These are phyloP conservation scores for Lithobius niger DNA, from an alignment of 1,140 invertebrate genomes.

Conservation along the genomic window DNA sequence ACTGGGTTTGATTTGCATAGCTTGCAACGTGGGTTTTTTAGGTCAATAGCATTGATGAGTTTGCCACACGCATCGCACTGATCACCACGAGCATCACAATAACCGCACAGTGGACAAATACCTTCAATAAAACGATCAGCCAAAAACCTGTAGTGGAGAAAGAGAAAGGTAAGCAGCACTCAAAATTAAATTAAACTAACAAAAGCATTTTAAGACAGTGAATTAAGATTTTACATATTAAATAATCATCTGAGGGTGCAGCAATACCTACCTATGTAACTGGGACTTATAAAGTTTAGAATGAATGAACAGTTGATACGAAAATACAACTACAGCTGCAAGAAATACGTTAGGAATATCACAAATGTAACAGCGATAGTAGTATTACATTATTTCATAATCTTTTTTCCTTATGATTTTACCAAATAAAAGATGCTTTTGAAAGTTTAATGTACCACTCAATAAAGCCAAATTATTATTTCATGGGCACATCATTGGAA, in stretches of 20 bases:
- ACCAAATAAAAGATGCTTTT: too few species aligned
- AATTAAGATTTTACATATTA: not conserved
- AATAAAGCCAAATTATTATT: too few species aligned
- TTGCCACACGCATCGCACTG: slow-evolving; percentile 98
- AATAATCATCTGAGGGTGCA: too few species aligned
- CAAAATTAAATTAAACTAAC: slow-evolving; percentile 4
- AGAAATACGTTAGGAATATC: too few species aligned
- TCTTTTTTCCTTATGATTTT: too few species aligned
- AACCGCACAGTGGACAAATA: slow-evolving; percentile 86
- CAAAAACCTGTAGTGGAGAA: slow-evolving; percentile 44
- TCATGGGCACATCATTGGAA: too few species aligned
- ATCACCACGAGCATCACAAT: slow-evolving; percentile 90
- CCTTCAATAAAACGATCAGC: slow-evolving; percentile 89
- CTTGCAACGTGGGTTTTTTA: slow-evolving; percentile 84
- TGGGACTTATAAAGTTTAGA: not conserved
- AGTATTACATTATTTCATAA: too few species aligned
- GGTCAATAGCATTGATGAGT: slow-evolving; percentile 85
- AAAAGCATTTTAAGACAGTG: not conserved
- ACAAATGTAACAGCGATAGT: too few species aligned
- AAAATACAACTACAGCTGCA: slow-evolving; percentile 5
- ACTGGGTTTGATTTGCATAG: slow-evolving; percentile 63
- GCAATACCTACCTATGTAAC: too few species aligned
- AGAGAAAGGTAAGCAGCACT: slow-evolving; percentile 14
- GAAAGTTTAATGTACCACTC: too few species aligned
- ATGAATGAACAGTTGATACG: not conserved